Evolutionary conservation across 2,888 invertebrate genomes (phyloP), one percentile per base, ranked within the genome.

Genomic region (Microchrysa polita): DNA sequence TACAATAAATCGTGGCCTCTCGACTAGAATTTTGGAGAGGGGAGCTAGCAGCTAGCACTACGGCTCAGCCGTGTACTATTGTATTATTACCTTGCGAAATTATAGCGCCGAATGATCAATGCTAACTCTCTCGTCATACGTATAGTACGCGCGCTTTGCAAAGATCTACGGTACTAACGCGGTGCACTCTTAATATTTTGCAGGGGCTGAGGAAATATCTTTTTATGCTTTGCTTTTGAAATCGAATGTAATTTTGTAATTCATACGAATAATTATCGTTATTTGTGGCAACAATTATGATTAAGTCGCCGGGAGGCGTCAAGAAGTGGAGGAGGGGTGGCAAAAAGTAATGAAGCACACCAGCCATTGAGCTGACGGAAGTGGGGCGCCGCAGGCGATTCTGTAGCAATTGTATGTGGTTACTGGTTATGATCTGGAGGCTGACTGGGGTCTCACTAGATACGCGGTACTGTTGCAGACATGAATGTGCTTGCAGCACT

Each of bases 401-500:
- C 40, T 5, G 42, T 16, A 7, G n/a, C 40, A 7, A 60, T 42
- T 61, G 40, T 5, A 18, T 16, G 22, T 20, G 20, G 23, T n/a
- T n/a, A n/a, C 65, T 34, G 23, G n/a, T 4, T 16, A 5, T 61
- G n/a, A n/a, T n/a, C n/a, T n/a, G 40, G 61, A 65, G 48, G 23
- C 48, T 20, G 48, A 65, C 65, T 65, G 65, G 42, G 61, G 65
- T 42, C 34, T 34, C 14, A 12, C 20, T 16, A 14, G 4, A 16
- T 23, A 18, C 61, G 1, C 1, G 2, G 16, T 20, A 65, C n/a
- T n/a, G 16, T 34, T n/a, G n/a, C 44, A 48, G 22, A 65, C 65
- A 65, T 48, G 65, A 65, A 48, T 22, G 65, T 48, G 65, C 65
- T 48, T 65, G 65, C 65, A 65, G 65, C 65, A 65, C 44, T 22